A percentile compares a stretch with the other conserved stretches of the same genome.
Conservation (phyloP, 2,113 vertebrate genomes). For the Saccopteryx bilineata region DNA sequence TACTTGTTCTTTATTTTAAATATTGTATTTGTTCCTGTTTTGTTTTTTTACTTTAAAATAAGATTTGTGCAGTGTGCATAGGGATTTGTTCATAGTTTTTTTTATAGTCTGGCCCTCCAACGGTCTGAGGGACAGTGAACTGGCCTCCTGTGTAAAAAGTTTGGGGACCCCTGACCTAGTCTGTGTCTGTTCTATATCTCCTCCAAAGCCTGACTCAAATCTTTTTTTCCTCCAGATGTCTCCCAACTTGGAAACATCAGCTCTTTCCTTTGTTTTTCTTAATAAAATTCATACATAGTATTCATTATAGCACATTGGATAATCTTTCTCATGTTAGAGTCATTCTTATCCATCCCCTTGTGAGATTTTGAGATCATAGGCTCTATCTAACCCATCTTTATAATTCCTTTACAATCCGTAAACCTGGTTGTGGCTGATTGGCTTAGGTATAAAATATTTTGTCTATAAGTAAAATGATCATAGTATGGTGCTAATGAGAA, state of each 20-base stretch:
- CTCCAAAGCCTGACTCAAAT: neutral
- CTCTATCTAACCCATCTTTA: neutral
- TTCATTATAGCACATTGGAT: neutral
- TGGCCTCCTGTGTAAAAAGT: too few relatives aligned
- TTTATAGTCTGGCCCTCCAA: too few relatives aligned
- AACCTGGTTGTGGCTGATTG: neutral
- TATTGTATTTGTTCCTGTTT: too few relatives aligned
- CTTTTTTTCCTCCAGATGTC: neutral
- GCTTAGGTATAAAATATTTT: constrained; percentile 52
- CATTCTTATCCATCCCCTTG: neutral
- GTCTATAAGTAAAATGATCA: constrained; percentile 50
- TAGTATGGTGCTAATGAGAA: neutral
- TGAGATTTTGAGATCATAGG: neutral
- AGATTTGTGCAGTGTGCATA: too few relatives aligned
- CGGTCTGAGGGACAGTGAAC: too few relatives aligned
- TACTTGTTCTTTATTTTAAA: too few relatives aligned
- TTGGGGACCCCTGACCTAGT: too few relatives aligned
- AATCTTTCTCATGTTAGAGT: constrained; percentile 11
- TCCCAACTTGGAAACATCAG: neutral
- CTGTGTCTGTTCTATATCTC: neutral
- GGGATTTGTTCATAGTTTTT: too few relatives aligned
- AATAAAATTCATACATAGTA: neutral
- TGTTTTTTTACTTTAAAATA: too few relatives aligned
- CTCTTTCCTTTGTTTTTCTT: neutral
- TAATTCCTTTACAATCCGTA: neutral